phyloP scores from a whole-genome alignment of 2,113 vertebrate species.

The Myrmophylax atrothorax region DNA sequence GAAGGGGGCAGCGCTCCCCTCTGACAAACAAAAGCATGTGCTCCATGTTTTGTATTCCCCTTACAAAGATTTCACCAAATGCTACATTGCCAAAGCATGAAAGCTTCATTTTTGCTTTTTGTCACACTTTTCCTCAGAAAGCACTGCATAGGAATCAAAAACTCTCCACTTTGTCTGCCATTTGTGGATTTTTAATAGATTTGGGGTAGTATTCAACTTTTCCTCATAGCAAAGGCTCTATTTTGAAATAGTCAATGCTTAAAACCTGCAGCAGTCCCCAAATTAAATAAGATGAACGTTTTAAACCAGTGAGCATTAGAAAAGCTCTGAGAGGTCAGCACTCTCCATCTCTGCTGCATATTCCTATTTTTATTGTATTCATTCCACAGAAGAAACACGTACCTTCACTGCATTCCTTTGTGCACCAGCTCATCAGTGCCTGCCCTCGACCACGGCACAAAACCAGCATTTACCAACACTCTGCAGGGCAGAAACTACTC shows the following conservation, averaged over 20 bases:
- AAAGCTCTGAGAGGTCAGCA: neutral
- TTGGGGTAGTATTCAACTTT: neutral
- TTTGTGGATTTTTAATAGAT: neutral
- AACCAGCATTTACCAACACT: neutral
- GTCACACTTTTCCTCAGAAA: neutral
- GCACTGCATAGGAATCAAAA: neutral
- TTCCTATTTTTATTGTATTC: neutral
- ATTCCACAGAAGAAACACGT: neutral
- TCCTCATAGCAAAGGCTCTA: neutral
- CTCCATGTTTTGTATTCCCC: neutral
- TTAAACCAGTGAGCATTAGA: neutral
- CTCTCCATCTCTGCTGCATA: neutral
- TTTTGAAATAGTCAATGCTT: neutral
- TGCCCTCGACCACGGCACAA: neutral
- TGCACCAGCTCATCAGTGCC: neutral
- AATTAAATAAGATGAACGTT: neutral
- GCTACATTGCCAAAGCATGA: neutral
- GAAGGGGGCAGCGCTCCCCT: neutral
- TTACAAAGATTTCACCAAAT: neutral
- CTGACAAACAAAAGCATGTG: neutral
- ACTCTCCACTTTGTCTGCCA: neutral
- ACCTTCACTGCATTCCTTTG: neutral
- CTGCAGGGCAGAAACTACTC: constrained; percentile 19
- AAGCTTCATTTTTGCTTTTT: neutral
- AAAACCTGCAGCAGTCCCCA: neutral